Percentiles rank a stretch among this genome's conserved stretches.
Evolutionary conservation across 2,888 invertebrate genomes (phyloP).

Genomic region (Caenorhabditis sp.): DNA sequence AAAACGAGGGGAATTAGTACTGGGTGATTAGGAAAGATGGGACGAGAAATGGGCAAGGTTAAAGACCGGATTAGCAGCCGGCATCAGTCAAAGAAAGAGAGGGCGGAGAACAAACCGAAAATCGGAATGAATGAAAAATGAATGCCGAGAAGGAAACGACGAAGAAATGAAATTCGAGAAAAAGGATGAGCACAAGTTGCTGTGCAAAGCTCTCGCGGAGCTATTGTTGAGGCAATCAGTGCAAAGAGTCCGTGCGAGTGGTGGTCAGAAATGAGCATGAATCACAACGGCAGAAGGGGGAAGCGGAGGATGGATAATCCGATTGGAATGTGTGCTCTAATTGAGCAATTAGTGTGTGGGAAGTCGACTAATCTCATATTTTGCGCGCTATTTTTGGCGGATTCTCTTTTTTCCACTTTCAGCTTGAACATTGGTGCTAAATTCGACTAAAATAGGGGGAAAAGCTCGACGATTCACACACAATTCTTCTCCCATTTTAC

Average conservation of each 20-base stretch:
- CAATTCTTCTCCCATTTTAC: too few species aligned
- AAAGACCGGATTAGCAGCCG: slow-evolving; percentile 43
- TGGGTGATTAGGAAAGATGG: slow-evolving; percentile 11
- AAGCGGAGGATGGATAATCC: not conserved
- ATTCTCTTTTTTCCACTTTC: not conserved
- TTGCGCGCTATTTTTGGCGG: not conserved
- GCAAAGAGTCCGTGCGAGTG: not conserved
- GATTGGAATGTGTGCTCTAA: not conserved
- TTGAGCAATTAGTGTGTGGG: slow-evolving; percentile 1
- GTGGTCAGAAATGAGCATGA: slow-evolving; percentile 21
- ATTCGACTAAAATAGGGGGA: too few species aligned
- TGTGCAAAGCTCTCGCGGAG: too few species aligned
- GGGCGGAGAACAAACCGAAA: not conserved
- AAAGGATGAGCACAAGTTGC: slow-evolving; percentile 3
- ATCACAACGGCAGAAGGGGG: slow-evolving; percentile 28
- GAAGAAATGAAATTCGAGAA: slow-evolving; percentile 14
- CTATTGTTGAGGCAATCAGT: slow-evolving; percentile 50
- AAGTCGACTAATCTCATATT: not conserved
- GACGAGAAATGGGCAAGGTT: slow-evolving; percentile 7
- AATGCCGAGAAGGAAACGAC: not conserved
- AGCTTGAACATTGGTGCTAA: too few species aligned
- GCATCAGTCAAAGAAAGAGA: too few species aligned
- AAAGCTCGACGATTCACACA: too few species aligned
- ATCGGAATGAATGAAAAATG: not conserved
- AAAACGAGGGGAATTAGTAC: slow-evolving; percentile 5